Conservation (phyloP, 2,797 vertebrate species). For the Steatocranus sp. region DNA sequence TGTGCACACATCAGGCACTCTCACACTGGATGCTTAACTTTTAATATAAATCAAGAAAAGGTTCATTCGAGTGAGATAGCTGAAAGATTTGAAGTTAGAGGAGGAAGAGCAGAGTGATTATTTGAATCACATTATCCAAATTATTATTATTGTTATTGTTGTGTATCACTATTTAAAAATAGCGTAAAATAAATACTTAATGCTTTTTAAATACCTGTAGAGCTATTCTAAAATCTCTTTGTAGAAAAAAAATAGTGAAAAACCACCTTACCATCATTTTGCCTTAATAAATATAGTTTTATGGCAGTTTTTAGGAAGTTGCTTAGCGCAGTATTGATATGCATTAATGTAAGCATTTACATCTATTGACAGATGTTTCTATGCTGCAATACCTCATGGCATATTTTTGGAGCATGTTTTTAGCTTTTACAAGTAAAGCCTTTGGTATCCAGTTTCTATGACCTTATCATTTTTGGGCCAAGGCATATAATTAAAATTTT, state of each 20-base stretch:
- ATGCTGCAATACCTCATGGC: neutral
- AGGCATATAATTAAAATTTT: accelerated
- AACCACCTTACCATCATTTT: neutral
- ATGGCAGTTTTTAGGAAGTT: neutral
- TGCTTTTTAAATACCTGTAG: neutral
- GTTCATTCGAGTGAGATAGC: neutral
- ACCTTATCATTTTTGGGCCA: neutral
- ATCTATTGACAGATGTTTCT: neutral
- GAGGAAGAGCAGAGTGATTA: neutral
- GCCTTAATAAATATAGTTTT: neutral
- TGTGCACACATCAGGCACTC: neutral
- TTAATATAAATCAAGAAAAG: neutral
- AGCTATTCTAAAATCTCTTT: neutral
- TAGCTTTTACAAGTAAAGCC: neutral
- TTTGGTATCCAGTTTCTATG: neutral
- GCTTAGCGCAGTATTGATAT: neutral
- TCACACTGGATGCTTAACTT: neutral
- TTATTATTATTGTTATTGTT: neutral
- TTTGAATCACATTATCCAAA: neutral
- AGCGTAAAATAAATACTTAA: neutral
- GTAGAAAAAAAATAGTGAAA: neutral
- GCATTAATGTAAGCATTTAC: neutral
- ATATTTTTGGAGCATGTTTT: neutral
- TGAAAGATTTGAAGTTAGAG: neutral
- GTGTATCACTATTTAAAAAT: neutral